phyloP scores from a whole-genome alignment of 1,140 invertebrate species.

The Bombus affinis region DNA sequence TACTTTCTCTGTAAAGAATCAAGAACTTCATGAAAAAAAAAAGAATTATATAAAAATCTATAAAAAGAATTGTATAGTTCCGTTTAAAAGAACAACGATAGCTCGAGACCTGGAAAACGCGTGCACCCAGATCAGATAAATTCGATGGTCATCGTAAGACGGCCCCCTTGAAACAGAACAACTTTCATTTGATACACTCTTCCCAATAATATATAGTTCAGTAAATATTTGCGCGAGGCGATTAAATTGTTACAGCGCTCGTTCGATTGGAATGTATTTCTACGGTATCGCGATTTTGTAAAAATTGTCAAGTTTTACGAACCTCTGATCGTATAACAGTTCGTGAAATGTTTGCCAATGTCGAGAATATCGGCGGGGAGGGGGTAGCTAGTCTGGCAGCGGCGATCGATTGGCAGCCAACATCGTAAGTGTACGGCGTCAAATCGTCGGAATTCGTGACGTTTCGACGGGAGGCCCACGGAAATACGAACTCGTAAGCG shows the following conservation, averaged over 20 bases:
- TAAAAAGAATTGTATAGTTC: too few species aligned
- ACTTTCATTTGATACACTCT: too few species aligned
- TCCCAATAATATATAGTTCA: neutral
- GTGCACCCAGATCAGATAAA: too few species aligned
- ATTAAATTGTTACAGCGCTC: too few species aligned
- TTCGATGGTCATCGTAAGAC: neutral
- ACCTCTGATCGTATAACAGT: conserved; percentile 18
- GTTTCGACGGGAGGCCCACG: conserved; percentile 43
- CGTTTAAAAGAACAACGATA: too few species aligned
- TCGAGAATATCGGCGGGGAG: neutral
- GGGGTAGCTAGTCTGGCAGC: conserved; percentile 25
- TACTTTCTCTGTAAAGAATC: too few species aligned
- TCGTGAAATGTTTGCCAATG: conserved; percentile 41
- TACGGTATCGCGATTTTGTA: neutral
- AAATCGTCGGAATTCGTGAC: conserved; percentile 53
- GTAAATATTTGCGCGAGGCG: neutral
- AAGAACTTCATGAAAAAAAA: too few species aligned
- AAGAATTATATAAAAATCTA: too few species aligned
- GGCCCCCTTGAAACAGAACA: too few species aligned
- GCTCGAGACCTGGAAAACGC: too few species aligned
- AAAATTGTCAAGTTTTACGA: neutral
- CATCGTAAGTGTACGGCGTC: conserved; percentile 44
- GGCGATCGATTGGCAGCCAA: conserved; percentile 46
- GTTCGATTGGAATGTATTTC: neutral
- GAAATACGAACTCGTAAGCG: conserved; percentile 48